These are phyloP conservation scores for Drosophila gunungcola DNA, from an alignment of 1,140 invertebrate species.

Conservation along the genomic window DNA sequence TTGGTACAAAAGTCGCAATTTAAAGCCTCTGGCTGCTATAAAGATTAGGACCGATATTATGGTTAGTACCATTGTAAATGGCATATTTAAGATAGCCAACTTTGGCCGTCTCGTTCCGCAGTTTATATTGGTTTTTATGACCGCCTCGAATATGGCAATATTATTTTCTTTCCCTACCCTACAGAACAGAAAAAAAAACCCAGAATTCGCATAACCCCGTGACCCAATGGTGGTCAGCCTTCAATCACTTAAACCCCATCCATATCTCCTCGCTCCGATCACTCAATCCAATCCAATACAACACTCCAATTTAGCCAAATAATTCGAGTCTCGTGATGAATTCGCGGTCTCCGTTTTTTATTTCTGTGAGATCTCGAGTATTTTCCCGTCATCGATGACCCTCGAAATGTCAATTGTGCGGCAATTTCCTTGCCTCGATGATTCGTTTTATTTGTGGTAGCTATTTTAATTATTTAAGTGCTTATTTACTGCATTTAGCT, in stretches of 20 bases:
- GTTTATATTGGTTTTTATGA: slow-evolving; percentile 42
- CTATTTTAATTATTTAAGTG: slow-evolving; percentile 49
- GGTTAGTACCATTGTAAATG: slow-evolving; percentile 73
- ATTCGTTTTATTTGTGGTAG: slow-evolving; percentile 5
- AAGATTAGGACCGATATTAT: slow-evolving; percentile 72
- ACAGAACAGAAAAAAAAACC: slow-evolving; percentile 20
- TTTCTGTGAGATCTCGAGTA: slow-evolving; percentile 22
- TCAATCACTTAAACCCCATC: slow-evolving; percentile 14
- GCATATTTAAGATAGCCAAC: slow-evolving; percentile 73
- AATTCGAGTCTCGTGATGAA: slow-evolving; percentile 31
- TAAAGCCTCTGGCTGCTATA: slow-evolving; percentile 58
- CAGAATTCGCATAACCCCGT: slow-evolving; percentile 41
- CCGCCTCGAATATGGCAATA: slow-evolving; percentile 48
- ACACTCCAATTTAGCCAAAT: slow-evolving; percentile 30
- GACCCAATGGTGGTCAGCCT: slow-evolving; percentile 39
- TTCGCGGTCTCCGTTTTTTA: slow-evolving; percentile 24
- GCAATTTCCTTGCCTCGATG: slow-evolving; percentile 28
- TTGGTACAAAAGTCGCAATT: slow-evolving; percentile 71
- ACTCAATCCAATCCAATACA: slow-evolving; percentile 20
- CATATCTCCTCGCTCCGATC: slow-evolving; percentile 5
- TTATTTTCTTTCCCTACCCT: neutral
- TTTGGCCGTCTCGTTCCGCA: slow-evolving; percentile 24
- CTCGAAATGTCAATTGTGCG: slow-evolving; percentile 52
- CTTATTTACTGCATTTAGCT: slow-evolving; percentile 41
- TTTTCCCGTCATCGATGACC: slow-evolving; percentile 52